Conservation (phyloP, 2,113 vertebrate genomes). For the Myotis yumanensis region DNA sequence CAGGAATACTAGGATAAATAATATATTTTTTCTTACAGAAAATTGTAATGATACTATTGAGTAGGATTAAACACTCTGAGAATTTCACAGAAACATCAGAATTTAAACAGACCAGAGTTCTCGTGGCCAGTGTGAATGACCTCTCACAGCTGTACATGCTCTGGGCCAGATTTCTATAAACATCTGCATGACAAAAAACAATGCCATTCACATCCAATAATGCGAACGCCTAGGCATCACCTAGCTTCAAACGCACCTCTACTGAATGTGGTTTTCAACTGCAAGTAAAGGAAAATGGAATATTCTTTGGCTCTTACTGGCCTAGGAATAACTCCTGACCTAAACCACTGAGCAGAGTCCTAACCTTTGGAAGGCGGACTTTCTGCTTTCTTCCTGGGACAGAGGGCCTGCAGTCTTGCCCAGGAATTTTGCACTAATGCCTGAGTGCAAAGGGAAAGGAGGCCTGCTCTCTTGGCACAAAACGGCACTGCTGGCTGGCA, state of each 20-base stretch:
- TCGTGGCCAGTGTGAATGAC: conserved; percentile 72
- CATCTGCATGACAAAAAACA: conserved; percentile 64
- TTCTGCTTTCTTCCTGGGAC: conserved; percentile 33
- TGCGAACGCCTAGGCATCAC: conserved; percentile 54
- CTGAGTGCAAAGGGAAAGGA: not conserved
- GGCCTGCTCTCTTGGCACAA: conserved; percentile 33
- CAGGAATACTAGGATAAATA: conserved; percentile 82
- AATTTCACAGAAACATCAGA: conserved; percentile 86
- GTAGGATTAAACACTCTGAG: conserved; percentile 82
- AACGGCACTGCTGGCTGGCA: not conserved
- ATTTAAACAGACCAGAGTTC: conserved; percentile 79
- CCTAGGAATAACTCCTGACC: conserved; percentile 54
- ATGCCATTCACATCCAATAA: conserved; percentile 41
- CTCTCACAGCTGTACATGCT: conserved; percentile 69
- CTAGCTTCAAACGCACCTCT: conserved; percentile 32
- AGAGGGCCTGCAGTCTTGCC: not conserved
- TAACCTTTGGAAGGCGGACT: not conserved
- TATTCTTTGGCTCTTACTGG: conserved; percentile 49
- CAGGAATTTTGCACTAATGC: not conserved
- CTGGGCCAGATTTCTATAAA: conserved; percentile 67
- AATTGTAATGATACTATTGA: conserved; percentile 78
- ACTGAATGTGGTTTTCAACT: conserved; percentile 51
- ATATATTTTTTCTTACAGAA: conserved; percentile 81
- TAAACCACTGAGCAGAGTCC: conserved; percentile 10
- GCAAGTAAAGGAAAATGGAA: conserved; percentile 67